Conservation (phyloP, 2,888 invertebrate genomes). For the Griposia aprilina region DNA sequence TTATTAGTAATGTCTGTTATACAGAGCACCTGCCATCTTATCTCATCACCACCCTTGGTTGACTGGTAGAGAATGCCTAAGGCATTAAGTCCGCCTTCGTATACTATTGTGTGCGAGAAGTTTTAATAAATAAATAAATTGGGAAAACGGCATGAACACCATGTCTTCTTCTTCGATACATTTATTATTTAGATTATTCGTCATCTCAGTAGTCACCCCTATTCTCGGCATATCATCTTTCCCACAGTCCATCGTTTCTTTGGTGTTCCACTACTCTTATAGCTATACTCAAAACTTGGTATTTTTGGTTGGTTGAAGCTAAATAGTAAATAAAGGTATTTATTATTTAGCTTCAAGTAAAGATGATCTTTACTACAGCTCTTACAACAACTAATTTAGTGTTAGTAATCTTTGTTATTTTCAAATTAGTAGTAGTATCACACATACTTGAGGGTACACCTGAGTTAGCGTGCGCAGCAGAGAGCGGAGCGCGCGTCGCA, state of each 20-base stretch:
- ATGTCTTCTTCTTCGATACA: neutral
- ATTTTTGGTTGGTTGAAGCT: too few relatives aligned
- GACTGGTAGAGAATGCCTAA: too few relatives aligned
- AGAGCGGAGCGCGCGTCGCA: constrained; percentile 82
- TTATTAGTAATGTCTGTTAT: too few relatives aligned
- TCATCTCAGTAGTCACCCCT: neutral
- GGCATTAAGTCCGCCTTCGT: too few relatives aligned
- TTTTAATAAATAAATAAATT: too few relatives aligned
- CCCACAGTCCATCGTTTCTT: neutral
- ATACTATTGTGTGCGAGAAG: too few relatives aligned
- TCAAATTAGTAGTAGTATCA: neutral
- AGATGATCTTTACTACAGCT: neutral
- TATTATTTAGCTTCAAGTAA: neutral
- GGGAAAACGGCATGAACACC: too few relatives aligned
- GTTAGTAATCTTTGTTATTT: neutral
- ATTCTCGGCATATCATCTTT: neutral
- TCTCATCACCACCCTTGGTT: too few relatives aligned
- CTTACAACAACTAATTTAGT: neutral
- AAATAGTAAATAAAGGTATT: too few relatives aligned
- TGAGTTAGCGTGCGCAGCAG: constrained; percentile 82
- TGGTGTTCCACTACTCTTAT: neutral
- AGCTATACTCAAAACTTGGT: neutral
- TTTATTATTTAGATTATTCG: neutral
- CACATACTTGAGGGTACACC: constrained; percentile 80
- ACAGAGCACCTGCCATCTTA: too few relatives aligned